Evolutionary conservation across 2,113 vertebrate species (phyloP).

Genomic region (Sterna hirundo): DNA sequence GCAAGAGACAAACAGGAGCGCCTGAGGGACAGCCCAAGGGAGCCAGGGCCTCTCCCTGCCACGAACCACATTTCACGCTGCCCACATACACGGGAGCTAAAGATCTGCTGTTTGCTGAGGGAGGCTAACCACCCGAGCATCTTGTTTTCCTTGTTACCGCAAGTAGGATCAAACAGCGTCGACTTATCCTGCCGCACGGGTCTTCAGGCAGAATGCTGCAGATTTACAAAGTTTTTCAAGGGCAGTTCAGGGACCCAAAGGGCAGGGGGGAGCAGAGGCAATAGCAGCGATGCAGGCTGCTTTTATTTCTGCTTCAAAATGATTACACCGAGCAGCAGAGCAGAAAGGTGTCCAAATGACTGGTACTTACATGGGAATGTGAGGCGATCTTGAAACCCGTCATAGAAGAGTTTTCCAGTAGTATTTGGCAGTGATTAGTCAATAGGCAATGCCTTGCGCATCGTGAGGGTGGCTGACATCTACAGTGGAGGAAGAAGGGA

Average conservation of each 20-base stretch:
- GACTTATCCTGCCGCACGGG: rapidly evolving
- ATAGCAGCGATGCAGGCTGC: neutral
- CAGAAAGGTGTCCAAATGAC: neutral
- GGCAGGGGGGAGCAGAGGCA: neutral
- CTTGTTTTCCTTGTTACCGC: neutral
- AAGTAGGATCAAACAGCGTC: rapidly evolving
- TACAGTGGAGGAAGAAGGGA: neutral
- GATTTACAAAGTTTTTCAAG: neutral
- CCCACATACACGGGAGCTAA: neutral
- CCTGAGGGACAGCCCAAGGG: neutral
- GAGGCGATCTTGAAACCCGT: neutral
- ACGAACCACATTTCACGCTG: rapidly evolving
- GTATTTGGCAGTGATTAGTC: neutral
- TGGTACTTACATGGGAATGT: neutral
- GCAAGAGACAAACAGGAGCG: neutral
- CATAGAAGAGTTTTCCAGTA: neutral
- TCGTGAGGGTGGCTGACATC: neutral
- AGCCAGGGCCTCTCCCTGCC: neutral
- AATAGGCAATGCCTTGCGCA: neutral
- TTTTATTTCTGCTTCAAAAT: neutral
- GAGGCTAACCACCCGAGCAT: rapidly evolving
- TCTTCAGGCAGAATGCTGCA: neutral
- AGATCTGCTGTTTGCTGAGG: neutral
- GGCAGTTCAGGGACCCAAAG: neutral
- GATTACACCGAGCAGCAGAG: neutral